Evolutionary conservation across 1,140 invertebrate genomes (phyloP).

Genomic region (Tetraneura akinire): DNA sequence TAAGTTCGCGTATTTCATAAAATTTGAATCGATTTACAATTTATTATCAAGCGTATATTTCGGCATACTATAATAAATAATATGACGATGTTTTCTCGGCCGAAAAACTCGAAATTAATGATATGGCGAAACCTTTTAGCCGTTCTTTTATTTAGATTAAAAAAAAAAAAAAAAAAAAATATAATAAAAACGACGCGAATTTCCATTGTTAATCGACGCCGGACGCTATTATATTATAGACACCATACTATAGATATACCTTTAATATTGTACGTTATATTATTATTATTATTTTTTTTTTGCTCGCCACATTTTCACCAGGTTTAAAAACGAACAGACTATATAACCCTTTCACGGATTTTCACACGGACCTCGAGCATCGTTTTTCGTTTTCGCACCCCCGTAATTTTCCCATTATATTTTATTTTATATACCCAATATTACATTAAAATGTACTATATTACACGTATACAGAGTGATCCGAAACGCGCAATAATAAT

Average conservation of each 20-base stretch:
- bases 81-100: neutral
- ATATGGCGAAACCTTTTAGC: neutral
- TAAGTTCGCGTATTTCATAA: no score
- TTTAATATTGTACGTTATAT: conserved; percentile 19
- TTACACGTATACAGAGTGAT: no score
- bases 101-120: conserved; percentile 17
- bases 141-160: no score
- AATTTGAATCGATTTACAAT: neutral
- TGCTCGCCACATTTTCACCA: neutral
- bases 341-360: conserved; percentile 40
- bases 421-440: neutral
- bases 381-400: neutral
- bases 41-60: neutral
- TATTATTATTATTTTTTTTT: conserved; percentile 4
- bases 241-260: neutral
- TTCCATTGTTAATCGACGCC: no score
- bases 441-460: no score
- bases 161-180: neutral
- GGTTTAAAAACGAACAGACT: conserved; percentile 40
- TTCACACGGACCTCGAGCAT: neutral
- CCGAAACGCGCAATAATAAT: no score
- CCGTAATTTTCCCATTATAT: conserved; percentile 20
- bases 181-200: neutral
- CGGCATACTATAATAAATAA: neutral
- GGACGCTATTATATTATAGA: no score